Evolutionary conservation across 2,113 vertebrate species (phyloP).

Genomic region (Archocentrus centrarchus): DNA sequence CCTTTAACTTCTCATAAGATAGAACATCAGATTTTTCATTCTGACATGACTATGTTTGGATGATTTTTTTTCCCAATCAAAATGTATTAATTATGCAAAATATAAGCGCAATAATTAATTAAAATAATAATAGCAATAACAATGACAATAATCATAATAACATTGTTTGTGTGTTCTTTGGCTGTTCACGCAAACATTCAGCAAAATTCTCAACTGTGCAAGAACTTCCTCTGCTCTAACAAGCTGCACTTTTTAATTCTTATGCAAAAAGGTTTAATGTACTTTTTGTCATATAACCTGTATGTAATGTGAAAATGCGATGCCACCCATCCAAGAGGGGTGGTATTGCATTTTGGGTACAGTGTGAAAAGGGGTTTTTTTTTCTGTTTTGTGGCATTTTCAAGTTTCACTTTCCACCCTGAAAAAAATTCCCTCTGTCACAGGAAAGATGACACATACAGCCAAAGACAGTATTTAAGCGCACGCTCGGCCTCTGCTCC

Average conservation of each 20-base stretch:
- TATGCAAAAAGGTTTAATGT: not conserved
- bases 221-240: not conserved
- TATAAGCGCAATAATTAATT: not conserved
- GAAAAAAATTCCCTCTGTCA: constrained; percentile 32
- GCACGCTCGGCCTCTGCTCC: not conserved
- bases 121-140: too few species aligned
- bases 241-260: not conserved
- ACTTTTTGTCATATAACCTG: not conserved
- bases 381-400: constrained; percentile 7
- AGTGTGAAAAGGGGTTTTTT: not conserved
- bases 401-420: constrained; percentile 62
- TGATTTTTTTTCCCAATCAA: not conserved
- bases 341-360: too few species aligned
- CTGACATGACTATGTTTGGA: not conserved
- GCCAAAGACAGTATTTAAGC: constrained; percentile 28
- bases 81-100: not conserved
- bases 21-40: fast-evolving
- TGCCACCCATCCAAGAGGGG: not conserved
- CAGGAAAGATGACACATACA: constrained; percentile 27
- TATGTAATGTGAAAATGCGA: not conserved
- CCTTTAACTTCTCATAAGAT: not conserved
- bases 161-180: not conserved
- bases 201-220: not conserved
- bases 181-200: not conserved
- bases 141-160: too few species aligned